Conservation (phyloP, 2,797 vertebrate genomes). For the Sebastes dallii region DNA sequence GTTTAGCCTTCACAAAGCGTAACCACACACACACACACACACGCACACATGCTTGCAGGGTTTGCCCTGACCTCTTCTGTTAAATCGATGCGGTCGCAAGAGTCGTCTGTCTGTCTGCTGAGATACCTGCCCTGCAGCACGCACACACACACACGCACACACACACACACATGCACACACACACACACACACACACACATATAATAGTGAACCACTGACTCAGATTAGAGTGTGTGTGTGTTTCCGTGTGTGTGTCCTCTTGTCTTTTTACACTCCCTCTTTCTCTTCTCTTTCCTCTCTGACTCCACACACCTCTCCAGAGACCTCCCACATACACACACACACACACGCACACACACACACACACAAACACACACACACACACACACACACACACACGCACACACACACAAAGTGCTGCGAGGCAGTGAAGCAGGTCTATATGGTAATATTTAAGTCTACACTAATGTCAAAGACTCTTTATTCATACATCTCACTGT, state of each 20-base stretch:
- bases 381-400: neutral
- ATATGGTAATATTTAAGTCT: slow-evolving; percentile 56
- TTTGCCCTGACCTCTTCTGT: slow-evolving; percentile 57
- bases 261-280: slow-evolving; percentile 33
- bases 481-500: slow-evolving; percentile 38
- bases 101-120: slow-evolving; percentile 65
- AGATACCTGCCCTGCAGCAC: slow-evolving; percentile 59
- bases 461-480: slow-evolving; percentile 41
- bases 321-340: slow-evolving; percentile 45
- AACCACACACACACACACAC: slow-evolving; percentile 19
- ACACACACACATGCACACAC: neutral
- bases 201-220: slow-evolving; percentile 23
- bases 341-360: slow-evolving; percentile 16
- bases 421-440: slow-evolving; percentile 26
- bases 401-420: slow-evolving; percentile 3
- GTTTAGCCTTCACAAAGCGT: neutral
- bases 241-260: slow-evolving; percentile 23
- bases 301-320: slow-evolving; percentile 46
- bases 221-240: slow-evolving; percentile 17
- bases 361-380: neutral
- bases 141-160: slow-evolving; percentile 6
- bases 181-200: slow-evolving; percentile 8
- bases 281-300: slow-evolving; percentile 13
- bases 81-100: slow-evolving; percentile 59
- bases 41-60: slow-evolving; percentile 31